Base-by-base conservation (phyloP, 2,888 invertebrate genomes). In the Altica lythri region DNA sequence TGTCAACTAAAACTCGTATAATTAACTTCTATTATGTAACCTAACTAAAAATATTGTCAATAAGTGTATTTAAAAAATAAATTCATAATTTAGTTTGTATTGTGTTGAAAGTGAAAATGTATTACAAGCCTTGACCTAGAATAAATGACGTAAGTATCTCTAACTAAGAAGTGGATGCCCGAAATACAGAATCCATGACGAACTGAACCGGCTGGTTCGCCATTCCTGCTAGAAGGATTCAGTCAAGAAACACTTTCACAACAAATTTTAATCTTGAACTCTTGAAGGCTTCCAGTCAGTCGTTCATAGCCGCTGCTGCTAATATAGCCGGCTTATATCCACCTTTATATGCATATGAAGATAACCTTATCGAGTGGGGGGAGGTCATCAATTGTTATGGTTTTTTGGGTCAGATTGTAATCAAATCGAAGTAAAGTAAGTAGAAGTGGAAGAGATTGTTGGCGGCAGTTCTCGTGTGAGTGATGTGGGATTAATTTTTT, bases 371-470 rank as follows among this genome's bases (percentile, higher is more conserved):
- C 8, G 40, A 13, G 40, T 13, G 22, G 40, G 10, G 22, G 40
- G 25, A 40, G 40, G 40, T 40, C 25, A 40, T 40, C 40, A 40
- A 40, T 40, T 40, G 40, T 40, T 40, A n/a, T n/a, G n/a, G n/a
- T n/a, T 10, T 19, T 13, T 25, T 19, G 40, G 40, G 40, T 40
- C 40, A 40, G 22, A 40, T 22, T 22, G 10, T 22, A 22, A 40
- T 40, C 40, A 13, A 9, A 40, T 14, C 12, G 40, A 25, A 22
- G 19, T 22, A 25, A 25, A 22, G n/a, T n/a, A n/a, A n/a, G n/a
- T n/a, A n/a, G n/a, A n/a, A n/a, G n/a, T 12, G 4, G 22, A 25
- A 38, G 16, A 16, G 34, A 34, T 34, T 16, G 16, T 4, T 9
- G 16, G 16, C n/a, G 1, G 16, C n/a, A 16, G 34, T 16, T 30